Percentiles rank a stretch among this genome's conserved stretches.
phyloP scores from a whole-genome alignment of 1,140 invertebrate species.

The Epicauta chinensis region DNA sequence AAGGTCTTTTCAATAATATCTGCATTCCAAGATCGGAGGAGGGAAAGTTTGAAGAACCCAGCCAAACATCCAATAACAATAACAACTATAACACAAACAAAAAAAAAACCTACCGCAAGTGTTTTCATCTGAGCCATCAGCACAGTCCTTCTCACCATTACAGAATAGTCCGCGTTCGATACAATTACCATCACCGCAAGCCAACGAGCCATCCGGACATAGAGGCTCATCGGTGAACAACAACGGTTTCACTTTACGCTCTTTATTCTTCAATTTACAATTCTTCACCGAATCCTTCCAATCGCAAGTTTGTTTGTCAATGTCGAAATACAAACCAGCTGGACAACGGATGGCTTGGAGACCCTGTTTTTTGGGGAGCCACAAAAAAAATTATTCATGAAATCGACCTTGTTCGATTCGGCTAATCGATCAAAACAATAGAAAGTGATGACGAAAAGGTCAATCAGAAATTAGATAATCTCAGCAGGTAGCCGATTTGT shows the following conservation, averaged over 20 bases:
- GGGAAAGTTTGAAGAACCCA: conserved; percentile 13
- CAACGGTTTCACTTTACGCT: conserved; percentile 81
- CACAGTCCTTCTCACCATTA: conserved; percentile 87
- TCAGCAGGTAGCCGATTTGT: too few relatives aligned
- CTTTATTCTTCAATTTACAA: conserved; percentile 86
- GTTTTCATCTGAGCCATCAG: conserved; percentile 86
- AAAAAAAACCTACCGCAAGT: conserved; percentile 70
- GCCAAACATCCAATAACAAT: too few relatives aligned
- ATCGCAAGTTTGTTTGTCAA: conserved; percentile 93
- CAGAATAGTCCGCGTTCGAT: conserved; percentile 89
- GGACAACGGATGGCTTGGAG: conserved; percentile 89
- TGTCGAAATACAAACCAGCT: conserved; percentile 88
- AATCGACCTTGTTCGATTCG: too few relatives aligned
- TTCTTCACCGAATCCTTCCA: conserved; percentile 93
- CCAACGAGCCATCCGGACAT: conserved; percentile 78
- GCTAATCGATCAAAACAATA: too few relatives aligned
- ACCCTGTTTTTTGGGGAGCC: too few relatives aligned
- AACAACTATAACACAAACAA: not conserved
- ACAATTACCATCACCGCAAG: conserved; percentile 81
- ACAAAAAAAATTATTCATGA: too few relatives aligned
- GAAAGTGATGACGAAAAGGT: too few relatives aligned
- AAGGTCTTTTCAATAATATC: conserved; percentile 24
- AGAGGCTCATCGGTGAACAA: conserved; percentile 87
- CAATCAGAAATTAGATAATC: too few relatives aligned
- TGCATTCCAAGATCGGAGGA: conserved; percentile 18